Conservation (phyloP, 1,140 invertebrate genomes). For the Drosophila micromelanica region DNA sequence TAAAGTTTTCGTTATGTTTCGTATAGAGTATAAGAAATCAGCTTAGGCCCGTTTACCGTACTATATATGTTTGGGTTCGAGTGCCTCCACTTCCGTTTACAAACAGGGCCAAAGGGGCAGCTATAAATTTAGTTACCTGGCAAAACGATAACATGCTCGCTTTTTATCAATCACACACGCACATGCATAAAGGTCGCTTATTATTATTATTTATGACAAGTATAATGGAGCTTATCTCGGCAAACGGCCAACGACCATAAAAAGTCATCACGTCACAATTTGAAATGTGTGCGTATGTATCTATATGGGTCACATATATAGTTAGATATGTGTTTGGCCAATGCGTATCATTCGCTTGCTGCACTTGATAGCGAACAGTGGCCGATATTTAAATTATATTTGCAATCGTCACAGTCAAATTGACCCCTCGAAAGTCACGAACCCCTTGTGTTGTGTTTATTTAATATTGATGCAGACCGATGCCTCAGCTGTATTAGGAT, state of each 20-base stretch:
- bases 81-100: conserved; percentile 28
- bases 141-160: conserved; percentile 38
- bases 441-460: conserved; percentile 51
- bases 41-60: conserved; percentile 35
- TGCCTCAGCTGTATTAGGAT: not conserved
- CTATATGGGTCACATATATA: conserved; percentile 26
- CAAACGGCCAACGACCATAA: conserved; percentile 33
- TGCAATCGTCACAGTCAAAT: conserved; percentile 36
- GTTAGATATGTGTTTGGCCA: conserved; percentile 7
- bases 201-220: conserved; percentile 55
- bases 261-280: conserved; percentile 45
- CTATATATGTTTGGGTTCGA: not conserved
- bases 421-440: conserved; percentile 47
- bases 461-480: conserved; percentile 43
- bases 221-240: conserved; percentile 55
- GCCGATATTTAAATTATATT: conserved; percentile 72
- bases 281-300: conserved; percentile 13
- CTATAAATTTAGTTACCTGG: conserved; percentile 31
- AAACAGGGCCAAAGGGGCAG: not conserved
- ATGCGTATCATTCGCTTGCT: conserved; percentile 24
- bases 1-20: conserved; percentile 6
- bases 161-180: conserved; percentile 59
- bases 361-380: conserved; percentile 50
- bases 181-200: conserved; percentile 42
- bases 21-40: conserved; percentile 26